These are phyloP conservation scores for Trisateles emortualis DNA, from an alignment of 2,888 invertebrate species.

Conservation along the genomic window DNA sequence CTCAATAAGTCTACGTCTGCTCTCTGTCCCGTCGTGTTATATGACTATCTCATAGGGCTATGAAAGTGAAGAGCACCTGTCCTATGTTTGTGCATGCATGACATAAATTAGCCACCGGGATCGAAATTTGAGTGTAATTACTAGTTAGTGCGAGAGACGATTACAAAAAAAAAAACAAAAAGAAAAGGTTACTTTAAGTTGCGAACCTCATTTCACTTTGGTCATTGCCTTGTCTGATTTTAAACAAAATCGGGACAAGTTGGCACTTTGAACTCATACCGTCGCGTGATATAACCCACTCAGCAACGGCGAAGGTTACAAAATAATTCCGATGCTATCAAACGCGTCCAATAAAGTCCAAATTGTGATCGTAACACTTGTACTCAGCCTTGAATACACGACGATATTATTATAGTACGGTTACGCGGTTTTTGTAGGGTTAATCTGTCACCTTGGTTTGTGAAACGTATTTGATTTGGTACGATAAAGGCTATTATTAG, in stretches of 20 bases:
- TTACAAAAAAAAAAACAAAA: too few relatives aligned
- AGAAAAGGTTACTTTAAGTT: too few relatives aligned
- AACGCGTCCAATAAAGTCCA: constrained; percentile 51
- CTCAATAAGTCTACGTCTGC: too few relatives aligned
- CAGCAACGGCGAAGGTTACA: constrained; percentile 45
- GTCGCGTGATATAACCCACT: constrained; percentile 61
- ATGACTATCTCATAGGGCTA: too few relatives aligned
- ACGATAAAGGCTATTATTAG: neutral
- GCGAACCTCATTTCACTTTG: too few relatives aligned
- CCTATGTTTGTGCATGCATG: too few relatives aligned
- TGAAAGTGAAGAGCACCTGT: too few relatives aligned
- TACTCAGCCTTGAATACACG: constrained; percentile 39
- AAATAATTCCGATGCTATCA: constrained; percentile 54
- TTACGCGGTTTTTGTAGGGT: constrained; percentile 15
- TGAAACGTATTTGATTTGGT: constrained; percentile 4
- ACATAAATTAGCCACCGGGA: too few relatives aligned
- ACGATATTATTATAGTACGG: constrained; percentile 26
- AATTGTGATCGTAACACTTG: constrained; percentile 55
- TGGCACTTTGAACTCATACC: neutral
- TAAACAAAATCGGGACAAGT: neutral
- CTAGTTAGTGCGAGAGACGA: too few relatives aligned
- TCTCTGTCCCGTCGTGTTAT: too few relatives aligned
- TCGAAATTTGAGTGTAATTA: too few relatives aligned
- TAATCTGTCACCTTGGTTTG: constrained; percentile 16
- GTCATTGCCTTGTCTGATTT: neutral